Base-by-base conservation (phyloP, 2,888 invertebrate genomes). In the Polymixis flavicincta region DNA sequence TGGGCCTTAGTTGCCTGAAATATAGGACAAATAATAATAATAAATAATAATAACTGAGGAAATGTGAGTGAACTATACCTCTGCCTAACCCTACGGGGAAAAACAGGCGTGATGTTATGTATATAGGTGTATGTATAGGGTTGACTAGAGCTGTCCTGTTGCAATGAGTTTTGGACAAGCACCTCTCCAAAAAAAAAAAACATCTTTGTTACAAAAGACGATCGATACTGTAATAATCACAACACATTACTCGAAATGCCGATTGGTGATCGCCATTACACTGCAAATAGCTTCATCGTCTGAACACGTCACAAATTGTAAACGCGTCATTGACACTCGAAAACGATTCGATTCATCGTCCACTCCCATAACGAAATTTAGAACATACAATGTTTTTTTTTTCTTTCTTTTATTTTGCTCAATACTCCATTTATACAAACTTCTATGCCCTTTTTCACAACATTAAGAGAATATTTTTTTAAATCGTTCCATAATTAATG, bases 281-380 rank as follows among this genome's bases (percentile, higher is more conserved):
- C 14, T 55, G 48, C 19, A 28, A 78, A 78, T 63, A 68, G 37
- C 61, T 78, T 50, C 61, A 69, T 60, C 32, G 37, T 25, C 52
- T 37, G 79, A 60, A 76, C 25, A 60, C 52, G 37, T 66, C 72
- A 66, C 67, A 74, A 52, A 80, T 57, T 68, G 25, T 71, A 28
- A 69, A 59, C 52, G 64, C 52, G 14, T 65, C 79, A 64, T 68
- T 78, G 64, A 54, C 32, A 57, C 32, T 50, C 45, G 32, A 25
- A 69, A 42, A 60, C 67, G 48, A 57, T 64, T 45, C 67, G 22
- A 77, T 82, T 28, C 32, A 66, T 69, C 77, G 61, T 60, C 45
- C 63, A 42, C 25, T 61, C 14, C 25, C 32, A 22, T 64, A 57
- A 32, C 37, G 42, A 65, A 71, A 59, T 59, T 14, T 42, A 45